Evolutionary conservation across 2,888 invertebrate genomes (phyloP), one percentile per base, ranked within the genome.

Genomic region (Microplitis manilae): DNA sequence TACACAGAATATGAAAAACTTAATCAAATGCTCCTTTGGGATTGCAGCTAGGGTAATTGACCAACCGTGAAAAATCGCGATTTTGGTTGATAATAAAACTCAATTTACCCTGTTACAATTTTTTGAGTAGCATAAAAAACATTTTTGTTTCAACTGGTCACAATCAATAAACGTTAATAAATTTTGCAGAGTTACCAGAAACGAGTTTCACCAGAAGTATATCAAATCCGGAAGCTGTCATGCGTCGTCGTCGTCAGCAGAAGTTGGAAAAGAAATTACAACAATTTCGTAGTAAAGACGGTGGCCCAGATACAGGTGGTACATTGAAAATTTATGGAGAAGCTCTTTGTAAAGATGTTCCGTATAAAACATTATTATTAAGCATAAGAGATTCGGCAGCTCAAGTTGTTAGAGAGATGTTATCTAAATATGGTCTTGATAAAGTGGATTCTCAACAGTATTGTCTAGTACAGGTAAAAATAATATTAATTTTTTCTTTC

Each of bases 141-240:
- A 30, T 30, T 30, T 30, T 30, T 30, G 4, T 2, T 30, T 30
- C 4, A 30, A 30, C 30, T 30, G 30, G 30, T 4, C 30, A 30
- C 30, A 30, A 30, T 30, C 30, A 30, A 30, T n/a, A 60, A 70
- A n/a, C 50, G 41, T 62, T 17, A 15, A 30, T 30, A 5, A 30
- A 30, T 30, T 65, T 30, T 13, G 59, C 91, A 94, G 98, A 98
- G 92, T 91, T 99, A 84, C 99, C 99, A 39, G 98, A 99, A 91
- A 98, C 98, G 73, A 98, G 97, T 85, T 99, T 99, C 91, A 99
- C 99, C 70, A 93, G 99, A 86, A 98, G 98, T 85, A 99, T 99
- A 89, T 99, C 98, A 81, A 99, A 99, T 92, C 99, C 99, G 2
- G 99, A 99, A 92, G 98, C 98, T 79, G 99, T 99, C 84, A 99